A percentile compares a stretch with the other conserved stretches of the same genome.
Evolutionary conservation across 2,888 invertebrate species (phyloP).

Genomic region (Sceliomorpha sp.): DNA sequence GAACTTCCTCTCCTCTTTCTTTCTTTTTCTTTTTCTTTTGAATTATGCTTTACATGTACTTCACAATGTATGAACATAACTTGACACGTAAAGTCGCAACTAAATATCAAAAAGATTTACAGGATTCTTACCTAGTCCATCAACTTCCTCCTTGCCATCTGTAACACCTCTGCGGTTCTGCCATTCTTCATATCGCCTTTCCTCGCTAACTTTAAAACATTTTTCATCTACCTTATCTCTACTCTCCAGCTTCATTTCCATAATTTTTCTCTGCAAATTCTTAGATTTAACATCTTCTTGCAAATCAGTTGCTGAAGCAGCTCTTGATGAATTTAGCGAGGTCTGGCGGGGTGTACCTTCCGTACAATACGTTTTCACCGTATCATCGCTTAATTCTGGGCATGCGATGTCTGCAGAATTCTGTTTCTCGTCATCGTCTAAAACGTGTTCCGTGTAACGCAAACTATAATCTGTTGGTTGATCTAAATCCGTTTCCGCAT

Average conservation of each 20-base stretch:
- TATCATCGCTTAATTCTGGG: conserved; percentile 84
- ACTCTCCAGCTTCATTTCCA: no score
- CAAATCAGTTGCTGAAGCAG: conserved; percentile 93
- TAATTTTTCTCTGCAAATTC: conserved; percentile 43
- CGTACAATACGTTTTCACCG: conserved; percentile 93
- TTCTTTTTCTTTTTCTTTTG: no score
- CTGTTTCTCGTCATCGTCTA: conserved; percentile 82
- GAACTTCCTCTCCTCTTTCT: no score
- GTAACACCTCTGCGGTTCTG: no score
- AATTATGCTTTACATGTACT: no score
- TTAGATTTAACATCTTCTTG: conserved; percentile 79
- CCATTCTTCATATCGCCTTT: conserved; percentile 20
- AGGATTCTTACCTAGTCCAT: no score
- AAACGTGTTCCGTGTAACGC: conserved; percentile 90
- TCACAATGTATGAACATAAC: no score
- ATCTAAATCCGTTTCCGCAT: conserved; percentile 73
- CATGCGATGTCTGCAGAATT: conserved; percentile 66
- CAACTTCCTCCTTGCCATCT: no score
- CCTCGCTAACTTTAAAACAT: conserved; percentile 38
- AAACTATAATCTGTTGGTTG: conserved; percentile 95
- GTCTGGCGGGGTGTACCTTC: conserved; percentile 93
- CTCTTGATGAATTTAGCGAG: conserved; percentile 86
- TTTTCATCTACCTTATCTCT: conserved; percentile 40
- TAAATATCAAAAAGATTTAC: no score
- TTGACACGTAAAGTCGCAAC: no score